Evolutionary conservation across 2,888 invertebrate species (phyloP).

Genomic region (Oasisia sp.): DNA sequence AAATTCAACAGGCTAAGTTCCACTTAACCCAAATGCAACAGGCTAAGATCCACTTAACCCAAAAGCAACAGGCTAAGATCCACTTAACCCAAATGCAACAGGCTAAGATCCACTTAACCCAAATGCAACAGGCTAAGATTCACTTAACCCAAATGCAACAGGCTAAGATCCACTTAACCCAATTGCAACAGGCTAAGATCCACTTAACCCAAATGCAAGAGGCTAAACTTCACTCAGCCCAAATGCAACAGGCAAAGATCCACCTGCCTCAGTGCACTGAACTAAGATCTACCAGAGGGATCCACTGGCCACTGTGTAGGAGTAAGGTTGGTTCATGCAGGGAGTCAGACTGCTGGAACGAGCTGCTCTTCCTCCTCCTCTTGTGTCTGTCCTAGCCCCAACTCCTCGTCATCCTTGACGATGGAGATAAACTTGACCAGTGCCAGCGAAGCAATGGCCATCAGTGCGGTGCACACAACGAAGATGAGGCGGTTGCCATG

Average conservation of each 20-base stretch:
- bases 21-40: neutral
- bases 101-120: neutral
- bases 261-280: no score
- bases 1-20: neutral
- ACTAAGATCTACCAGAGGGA: no score
- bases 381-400: neutral
- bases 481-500: slow-evolving; percentile 68
- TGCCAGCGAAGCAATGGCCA: slow-evolving; percentile 39
- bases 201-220: neutral
- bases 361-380: neutral
- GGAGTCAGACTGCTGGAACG: neutral
- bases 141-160: neutral
- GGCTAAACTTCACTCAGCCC: neutral
- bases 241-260: neutral
- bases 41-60: neutral
- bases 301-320: no score
- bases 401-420: slow-evolving; percentile 29
- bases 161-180: neutral
- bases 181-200: neutral
- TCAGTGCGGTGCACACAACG: slow-evolving; percentile 55
- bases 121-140: neutral
- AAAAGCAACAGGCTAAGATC: neutral
- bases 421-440: slow-evolving; percentile 33
- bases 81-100: neutral
- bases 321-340: no score